These are phyloP conservation scores for Glareola pratincola DNA, from an alignment of 2,113 vertebrate genomes.

Conservation along the genomic window DNA sequence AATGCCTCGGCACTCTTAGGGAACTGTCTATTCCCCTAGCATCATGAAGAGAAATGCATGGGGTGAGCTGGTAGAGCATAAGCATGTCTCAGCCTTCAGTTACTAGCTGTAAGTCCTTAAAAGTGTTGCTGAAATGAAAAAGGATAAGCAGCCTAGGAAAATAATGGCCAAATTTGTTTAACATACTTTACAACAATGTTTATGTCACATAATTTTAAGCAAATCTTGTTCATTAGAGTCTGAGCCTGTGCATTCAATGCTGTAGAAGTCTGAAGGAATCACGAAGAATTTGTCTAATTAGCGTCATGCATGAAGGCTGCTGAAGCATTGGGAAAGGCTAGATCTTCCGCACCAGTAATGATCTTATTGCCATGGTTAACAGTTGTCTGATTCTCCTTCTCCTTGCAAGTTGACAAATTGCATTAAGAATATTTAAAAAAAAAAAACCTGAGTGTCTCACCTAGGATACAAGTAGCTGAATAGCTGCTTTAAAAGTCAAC, in stretches of 20 bases:
- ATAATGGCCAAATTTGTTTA: background rate
- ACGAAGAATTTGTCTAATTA: constrained; percentile 22
- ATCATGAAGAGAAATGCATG: background rate
- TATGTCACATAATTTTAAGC: constrained; percentile 10
- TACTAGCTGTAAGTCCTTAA: background rate
- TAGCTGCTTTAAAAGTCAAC: background rate
- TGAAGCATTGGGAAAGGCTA: background rate
- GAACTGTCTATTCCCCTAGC: background rate
- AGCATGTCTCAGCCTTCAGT: background rate
- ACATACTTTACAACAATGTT: background rate
- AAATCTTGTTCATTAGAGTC: background rate
- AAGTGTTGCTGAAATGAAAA: background rate
- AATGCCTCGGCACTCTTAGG: background rate
- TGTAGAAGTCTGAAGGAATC: background rate
- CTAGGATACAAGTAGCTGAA: background rate
- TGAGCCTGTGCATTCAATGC: background rate
- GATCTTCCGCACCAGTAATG: background rate
- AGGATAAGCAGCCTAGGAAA: background rate
- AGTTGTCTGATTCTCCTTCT: background rate
- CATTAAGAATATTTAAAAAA: background rate
- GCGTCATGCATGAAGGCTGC: background rate
- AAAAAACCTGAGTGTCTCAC: background rate
- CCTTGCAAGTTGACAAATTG: background rate
- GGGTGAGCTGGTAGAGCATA: background rate
- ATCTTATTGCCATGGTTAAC: constrained; percentile 42